Conservation (phyloP, 2,888 invertebrate genomes). For the Andrena flavipes region DNA sequence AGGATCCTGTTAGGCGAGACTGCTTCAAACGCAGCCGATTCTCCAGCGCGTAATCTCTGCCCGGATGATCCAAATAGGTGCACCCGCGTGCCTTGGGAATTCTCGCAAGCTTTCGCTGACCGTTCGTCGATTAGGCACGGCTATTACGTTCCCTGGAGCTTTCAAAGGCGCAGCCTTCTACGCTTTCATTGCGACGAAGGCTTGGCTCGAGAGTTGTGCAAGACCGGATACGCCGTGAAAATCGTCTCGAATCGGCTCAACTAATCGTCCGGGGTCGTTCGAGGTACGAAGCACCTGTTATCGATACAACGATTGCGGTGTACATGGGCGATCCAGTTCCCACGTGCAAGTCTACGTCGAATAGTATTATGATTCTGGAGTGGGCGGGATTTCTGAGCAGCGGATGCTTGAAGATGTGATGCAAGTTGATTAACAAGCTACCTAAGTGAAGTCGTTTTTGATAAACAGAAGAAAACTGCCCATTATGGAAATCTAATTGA, state of each 20-base stretch:
- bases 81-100: slow-evolving; percentile 17
- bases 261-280: slow-evolving; percentile 71
- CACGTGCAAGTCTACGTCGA: not conserved
- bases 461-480: too few species aligned
- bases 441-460: too few species aligned
- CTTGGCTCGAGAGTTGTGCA: slow-evolving; percentile 4
- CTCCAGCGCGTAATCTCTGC: slow-evolving; percentile 47
- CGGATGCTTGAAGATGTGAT: too few species aligned
- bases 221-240: slow-evolving; percentile 68
- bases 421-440: too few species aligned
- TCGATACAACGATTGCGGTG: not conserved
- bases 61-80: slow-evolving; percentile 47
- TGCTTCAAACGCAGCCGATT: slow-evolving; percentile 67
- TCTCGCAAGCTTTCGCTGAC: slow-evolving; percentile 43
- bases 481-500: too few species aligned
- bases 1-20: slow-evolving; percentile 78
- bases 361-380: not conserved
- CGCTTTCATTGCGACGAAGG: not conserved
- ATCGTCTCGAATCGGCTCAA: slow-evolving; percentile 73
- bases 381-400: too few species aligned
- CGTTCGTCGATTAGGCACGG: slow-evolving; percentile 55
- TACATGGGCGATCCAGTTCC: slow-evolving; percentile 7
- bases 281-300: slow-evolving; percentile 79
- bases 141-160: slow-evolving; percentile 13
- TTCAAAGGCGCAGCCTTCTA: slow-evolving; percentile 30